A percentile compares a stretch with the other conserved stretches of the same genome.
Evolutionary conservation across 2,888 invertebrate species (phyloP).

Genomic region (Serrognathus titanus): DNA sequence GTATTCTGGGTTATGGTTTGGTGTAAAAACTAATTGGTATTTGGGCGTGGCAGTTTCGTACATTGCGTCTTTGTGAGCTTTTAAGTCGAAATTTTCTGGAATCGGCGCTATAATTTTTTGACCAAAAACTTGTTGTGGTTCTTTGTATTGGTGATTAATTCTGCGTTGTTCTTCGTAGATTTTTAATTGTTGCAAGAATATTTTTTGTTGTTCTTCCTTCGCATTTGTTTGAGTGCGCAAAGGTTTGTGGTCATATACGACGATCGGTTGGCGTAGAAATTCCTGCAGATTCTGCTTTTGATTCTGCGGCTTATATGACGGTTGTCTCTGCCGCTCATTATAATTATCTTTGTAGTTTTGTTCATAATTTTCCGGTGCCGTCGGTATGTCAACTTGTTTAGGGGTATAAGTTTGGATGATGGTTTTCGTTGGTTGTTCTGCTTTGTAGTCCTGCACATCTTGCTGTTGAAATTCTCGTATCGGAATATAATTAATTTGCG

Average conservation of each 20-base stretch:
- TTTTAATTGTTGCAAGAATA: slow-evolving; percentile 15
- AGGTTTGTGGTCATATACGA: neutral
- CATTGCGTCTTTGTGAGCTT: too few relatives aligned
- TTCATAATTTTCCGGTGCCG: slow-evolving; percentile 1
- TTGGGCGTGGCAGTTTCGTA: too few relatives aligned
- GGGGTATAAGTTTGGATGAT: slow-evolving; percentile 43
- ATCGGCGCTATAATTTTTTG: too few relatives aligned
- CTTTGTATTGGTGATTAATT: neutral
- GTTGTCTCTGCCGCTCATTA: neutral
- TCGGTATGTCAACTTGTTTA: slow-evolving; percentile 41
- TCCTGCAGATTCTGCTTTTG: neutral
- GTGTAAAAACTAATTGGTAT: too few relatives aligned
- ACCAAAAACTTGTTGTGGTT: too few relatives aligned
- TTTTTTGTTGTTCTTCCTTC: slow-evolving; percentile 10
- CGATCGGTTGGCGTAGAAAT: neutral
- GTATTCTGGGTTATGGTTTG: too few relatives aligned
- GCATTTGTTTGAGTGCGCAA: neutral
- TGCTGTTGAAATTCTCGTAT: slow-evolving; percentile 5
- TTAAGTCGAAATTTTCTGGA: too few relatives aligned
- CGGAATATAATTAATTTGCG: slow-evolving; percentile 9
- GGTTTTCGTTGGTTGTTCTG: slow-evolving; percentile 31
- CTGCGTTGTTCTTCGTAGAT: slow-evolving; percentile 18
- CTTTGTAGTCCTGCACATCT: slow-evolving; percentile 10
- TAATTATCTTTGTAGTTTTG: neutral
- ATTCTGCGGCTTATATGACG: neutral